Evolutionary conservation across 2,113 vertebrate species (phyloP).

Genomic region (Cricetomys ansorgei): DNA sequence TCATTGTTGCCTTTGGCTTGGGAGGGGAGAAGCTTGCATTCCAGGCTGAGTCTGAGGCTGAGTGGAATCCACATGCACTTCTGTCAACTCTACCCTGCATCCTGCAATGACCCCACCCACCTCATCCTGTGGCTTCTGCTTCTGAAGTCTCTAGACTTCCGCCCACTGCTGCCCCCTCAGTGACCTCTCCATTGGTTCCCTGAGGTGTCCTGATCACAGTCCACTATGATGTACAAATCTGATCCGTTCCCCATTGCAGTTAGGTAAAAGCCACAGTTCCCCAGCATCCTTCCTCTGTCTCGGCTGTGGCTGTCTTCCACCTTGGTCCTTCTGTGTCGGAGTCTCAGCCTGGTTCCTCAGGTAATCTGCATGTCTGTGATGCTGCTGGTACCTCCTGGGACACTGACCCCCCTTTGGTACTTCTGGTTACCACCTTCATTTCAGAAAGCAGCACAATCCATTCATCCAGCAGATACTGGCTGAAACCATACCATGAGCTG

Average conservation of each 20-base stretch:
- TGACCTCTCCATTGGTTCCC: accelerated
- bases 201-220: accelerated
- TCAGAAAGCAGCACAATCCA: neutral
- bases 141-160: neutral
- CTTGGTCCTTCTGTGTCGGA: neutral
- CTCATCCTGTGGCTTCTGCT: too few relatives aligned
- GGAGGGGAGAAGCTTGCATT: neutral
- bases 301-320: neutral
- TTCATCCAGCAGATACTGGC: too few relatives aligned
- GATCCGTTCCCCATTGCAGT: neutral
- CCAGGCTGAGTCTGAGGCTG: accelerated
- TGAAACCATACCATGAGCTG: neutral
- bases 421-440: neutral
- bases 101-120: neutral
- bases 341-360: too few relatives aligned
- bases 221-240: neutral
- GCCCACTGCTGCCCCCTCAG: accelerated
- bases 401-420: too few relatives aligned
- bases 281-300: accelerated
- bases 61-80: neutral
- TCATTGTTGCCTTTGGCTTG: accelerated
- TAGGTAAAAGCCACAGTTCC: neutral
- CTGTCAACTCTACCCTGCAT: accelerated
- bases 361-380: accelerated
- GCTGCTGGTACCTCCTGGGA: accelerated